Base-by-base conservation (phyloP, 1,140 invertebrate species). In the Drosophila burlai region DNA sequence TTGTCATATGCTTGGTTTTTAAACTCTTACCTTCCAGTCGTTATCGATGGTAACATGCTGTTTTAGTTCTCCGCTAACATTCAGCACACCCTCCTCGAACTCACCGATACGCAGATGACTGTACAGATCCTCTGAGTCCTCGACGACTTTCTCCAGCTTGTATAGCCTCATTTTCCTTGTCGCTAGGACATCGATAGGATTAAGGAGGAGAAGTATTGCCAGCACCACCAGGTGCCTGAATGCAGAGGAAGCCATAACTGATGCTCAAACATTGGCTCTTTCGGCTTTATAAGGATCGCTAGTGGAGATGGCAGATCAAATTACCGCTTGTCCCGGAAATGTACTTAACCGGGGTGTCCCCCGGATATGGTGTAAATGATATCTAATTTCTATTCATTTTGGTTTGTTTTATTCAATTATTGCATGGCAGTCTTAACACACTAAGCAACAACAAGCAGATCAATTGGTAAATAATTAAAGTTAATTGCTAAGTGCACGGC, bases 401-500 rank as follows among this genome's bases (percentile, higher is more conserved):
- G 9, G 21, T 50, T 59, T 45, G 13, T 58, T 78, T 78, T 65
- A 73, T 66, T 80, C 13, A 68, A 57, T 80, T 80, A 76, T 80
- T 81, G 58, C 69, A 61, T 54, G 64, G 43, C 77, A 75, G 68
- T 69, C 38, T 64, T 75, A 57, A 81, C 50, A 63, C 26, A 60
- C 55, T 46, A 80, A 68, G 76, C 72, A 77, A 77, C 72, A 78
- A 78, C 73, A 74, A 73, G 38, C 57, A 63, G 36, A 76, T 52
- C 55, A 43, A 80, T 24, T 47, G 52, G 36, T 57, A 62, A 66
- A 38, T 42, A 49, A 66, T 74, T 67, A 61, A 42, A 67, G 43
- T 68, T 68, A 80, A 78, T 80, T 80, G 57, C 55, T 76, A 80
- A 80, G 49, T 76, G 59, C 77, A 80, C 69, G 69, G 55, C 78